Evolutionary conservation across 2,888 invertebrate species (phyloP).

Genomic region (Xestia sexstrigata): DNA sequence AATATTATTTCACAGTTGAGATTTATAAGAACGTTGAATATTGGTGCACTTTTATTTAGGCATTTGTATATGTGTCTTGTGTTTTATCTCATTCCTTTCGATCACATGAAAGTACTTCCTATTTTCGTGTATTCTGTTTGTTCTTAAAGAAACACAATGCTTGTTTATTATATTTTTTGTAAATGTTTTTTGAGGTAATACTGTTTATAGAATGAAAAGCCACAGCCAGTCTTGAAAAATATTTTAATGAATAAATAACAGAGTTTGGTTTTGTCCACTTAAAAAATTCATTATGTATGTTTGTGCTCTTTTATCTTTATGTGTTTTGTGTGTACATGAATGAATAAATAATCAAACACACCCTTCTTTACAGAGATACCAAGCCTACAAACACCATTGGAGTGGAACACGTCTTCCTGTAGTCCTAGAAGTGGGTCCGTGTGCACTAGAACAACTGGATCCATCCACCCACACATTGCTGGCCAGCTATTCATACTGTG

Average conservation of each 20-base stretch:
- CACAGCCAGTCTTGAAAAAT: not conserved
- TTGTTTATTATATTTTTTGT: not conserved
- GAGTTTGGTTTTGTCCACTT: not conserved
- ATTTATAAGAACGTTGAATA: not conserved
- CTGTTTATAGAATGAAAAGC: not conserved
- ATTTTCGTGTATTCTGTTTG: conserved; percentile 1
- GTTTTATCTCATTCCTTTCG: not conserved
- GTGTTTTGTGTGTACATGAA: not conserved
- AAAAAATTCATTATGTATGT: not conserved
- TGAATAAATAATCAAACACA: not conserved
- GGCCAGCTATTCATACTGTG: conserved; percentile 90
- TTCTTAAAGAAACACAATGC: not conserved
- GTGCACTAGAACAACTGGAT: conserved; percentile 97
- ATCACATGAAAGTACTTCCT: not conserved
- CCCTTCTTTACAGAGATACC: conserved; percentile 92
- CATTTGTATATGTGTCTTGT: not conserved
- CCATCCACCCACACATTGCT: conserved; percentile 95
- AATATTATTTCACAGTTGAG: not conserved
- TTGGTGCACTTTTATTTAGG: not conserved
- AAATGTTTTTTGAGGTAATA: not conserved
- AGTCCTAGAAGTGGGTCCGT: conserved; percentile 97
- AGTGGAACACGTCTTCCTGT: conserved; percentile 97
- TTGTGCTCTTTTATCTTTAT: not conserved
- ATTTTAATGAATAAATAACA: not conserved
- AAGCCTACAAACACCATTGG: conserved; percentile 99